phyloP scores from a whole-genome alignment of 2,113 vertebrate genomes.

The Sylvia atricapilla region DNA sequence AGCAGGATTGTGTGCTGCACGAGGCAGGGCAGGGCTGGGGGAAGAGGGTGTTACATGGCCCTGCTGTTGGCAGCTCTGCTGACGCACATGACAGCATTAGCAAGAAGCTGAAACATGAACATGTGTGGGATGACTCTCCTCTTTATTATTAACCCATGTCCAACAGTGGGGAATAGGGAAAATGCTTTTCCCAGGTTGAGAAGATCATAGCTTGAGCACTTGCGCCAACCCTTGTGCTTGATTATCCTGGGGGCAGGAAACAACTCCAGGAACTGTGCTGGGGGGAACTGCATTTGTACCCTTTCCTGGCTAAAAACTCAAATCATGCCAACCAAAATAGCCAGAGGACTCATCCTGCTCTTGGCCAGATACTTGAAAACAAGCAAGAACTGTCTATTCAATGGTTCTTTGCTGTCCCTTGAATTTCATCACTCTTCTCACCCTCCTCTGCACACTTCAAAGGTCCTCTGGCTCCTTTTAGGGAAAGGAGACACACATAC shows the following conservation, averaged over 20 bases:
- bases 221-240: fast-evolving
- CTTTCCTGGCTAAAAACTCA: not conserved
- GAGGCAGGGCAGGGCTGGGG: fast-evolving
- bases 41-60: fast-evolving
- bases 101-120: not conserved
- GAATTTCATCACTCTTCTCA: not conserved
- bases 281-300: not conserved
- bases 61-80: not conserved
- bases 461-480: not conserved
- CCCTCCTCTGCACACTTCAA: not conserved
- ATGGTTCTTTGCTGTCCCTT: not conserved
- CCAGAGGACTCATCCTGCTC: not conserved
- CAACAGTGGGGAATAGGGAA: not conserved
- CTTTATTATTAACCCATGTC: not conserved
- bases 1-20: not conserved
- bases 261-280: not conserved
- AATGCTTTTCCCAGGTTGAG: not conserved
- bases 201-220: not conserved
- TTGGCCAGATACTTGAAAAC: not conserved
- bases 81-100: not conserved
- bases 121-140: not conserved
- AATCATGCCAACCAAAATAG: not conserved
- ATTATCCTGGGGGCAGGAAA: not conserved
- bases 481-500: not conserved
- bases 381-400: fast-evolving